Percentiles rank a stretch among this genome's conserved stretches.
These are phyloP conservation scores for Sebastes schlegelii DNA, from an alignment of 2,113 vertebrate genomes.

Conservation along the genomic window DNA sequence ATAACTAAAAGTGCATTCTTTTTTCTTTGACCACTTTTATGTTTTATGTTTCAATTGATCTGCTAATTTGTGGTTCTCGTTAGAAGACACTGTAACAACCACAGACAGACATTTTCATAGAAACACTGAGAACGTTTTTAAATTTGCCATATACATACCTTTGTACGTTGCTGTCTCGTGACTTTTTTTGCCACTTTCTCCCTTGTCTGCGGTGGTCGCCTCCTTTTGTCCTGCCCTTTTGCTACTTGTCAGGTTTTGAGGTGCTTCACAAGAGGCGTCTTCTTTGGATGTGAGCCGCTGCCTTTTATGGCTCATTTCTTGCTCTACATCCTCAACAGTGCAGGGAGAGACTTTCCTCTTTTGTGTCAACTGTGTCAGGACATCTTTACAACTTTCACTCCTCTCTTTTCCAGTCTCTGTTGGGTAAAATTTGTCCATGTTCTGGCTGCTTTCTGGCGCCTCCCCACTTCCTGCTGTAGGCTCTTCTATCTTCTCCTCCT, in stretches of 20 bases:
- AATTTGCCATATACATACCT: constrained; percentile 26
- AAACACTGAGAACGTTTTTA: background rate
- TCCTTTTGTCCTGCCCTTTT: background rate
- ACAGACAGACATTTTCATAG: background rate
- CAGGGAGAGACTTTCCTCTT: background rate
- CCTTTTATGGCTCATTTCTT: constrained; percentile 14
- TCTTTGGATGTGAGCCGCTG: background rate
- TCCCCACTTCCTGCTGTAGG: background rate
- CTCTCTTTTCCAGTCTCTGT: background rate
- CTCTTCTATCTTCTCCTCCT: constrained; percentile 3
- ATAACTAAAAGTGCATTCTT: background rate
- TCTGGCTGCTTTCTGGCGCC: background rate
- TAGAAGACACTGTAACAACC: background rate
- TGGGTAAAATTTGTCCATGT: background rate
- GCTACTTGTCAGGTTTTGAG: background rate
- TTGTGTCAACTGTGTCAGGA: background rate
- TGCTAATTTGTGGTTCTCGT: background rate
- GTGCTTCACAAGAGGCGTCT: background rate
- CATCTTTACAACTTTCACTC: background rate
- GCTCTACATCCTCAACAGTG: background rate
- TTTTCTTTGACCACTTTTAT: background rate
- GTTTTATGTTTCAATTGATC: background rate
- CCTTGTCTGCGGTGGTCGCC: background rate
- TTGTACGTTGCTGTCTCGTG: background rate
- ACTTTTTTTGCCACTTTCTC: background rate